phyloP scores from a whole-genome alignment of 2,797 vertebrate species.

The Spinibarbus caldwelli region DNA sequence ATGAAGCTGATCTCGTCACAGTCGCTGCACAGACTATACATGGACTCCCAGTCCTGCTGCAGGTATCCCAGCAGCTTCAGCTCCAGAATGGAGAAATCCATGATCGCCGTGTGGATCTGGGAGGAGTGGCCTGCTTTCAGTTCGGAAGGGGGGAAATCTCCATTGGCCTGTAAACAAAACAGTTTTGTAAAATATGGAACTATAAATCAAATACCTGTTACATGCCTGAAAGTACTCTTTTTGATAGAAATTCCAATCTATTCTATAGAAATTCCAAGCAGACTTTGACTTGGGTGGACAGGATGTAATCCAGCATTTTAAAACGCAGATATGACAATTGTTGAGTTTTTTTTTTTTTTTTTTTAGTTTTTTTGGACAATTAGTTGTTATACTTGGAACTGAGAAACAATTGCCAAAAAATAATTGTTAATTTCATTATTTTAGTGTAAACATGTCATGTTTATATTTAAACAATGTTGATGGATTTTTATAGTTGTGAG shows the following conservation, averaged over 20 bases:
- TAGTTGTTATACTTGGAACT: too few relatives aligned
- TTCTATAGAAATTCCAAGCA: neutral
- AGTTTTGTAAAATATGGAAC: neutral
- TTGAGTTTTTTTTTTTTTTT: too few relatives aligned
- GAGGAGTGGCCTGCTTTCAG: slow-evolving; percentile 86
- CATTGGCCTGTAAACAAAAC: slow-evolving; percentile 76
- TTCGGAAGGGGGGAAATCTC: slow-evolving; percentile 66
- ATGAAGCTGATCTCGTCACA: slow-evolving; percentile 92
- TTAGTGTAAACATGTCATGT: too few relatives aligned
- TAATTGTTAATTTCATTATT: too few relatives aligned
- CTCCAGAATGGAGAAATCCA: slow-evolving; percentile 84
- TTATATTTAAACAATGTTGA: too few relatives aligned
- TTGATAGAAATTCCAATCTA: neutral
- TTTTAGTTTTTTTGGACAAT: too few relatives aligned
- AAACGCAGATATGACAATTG: too few relatives aligned
- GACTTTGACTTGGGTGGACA: neutral
- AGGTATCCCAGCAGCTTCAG: slow-evolving; percentile 88
- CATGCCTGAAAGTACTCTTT: neutral
- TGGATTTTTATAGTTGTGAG: too few relatives aligned
- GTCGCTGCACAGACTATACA: slow-evolving; percentile 81
- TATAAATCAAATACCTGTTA: neutral
- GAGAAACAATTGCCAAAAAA: too few relatives aligned
- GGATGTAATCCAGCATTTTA: too few relatives aligned
- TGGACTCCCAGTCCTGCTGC: slow-evolving; percentile 87
- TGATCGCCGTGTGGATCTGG: slow-evolving; percentile 87